phyloP scores from a whole-genome alignment of 1,140 invertebrate genomes.

The Melitaea cinxia region DNA sequence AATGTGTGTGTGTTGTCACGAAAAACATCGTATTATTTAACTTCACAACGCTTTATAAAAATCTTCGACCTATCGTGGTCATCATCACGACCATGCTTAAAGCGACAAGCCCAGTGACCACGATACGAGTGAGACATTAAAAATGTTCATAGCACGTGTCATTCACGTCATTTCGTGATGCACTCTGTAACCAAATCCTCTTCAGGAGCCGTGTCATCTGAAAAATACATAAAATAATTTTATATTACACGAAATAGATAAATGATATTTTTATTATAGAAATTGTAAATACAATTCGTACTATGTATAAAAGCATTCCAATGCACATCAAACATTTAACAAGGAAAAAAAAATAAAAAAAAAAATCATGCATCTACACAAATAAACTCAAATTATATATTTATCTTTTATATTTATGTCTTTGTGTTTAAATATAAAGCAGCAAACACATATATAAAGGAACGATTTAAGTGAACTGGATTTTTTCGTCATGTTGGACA shows the following conservation, averaged over 20 bases:
- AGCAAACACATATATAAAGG: not conserved
- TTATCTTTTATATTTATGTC: not conserved
- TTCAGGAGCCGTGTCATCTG: slow-evolving; percentile 79
- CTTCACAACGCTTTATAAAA: slow-evolving; percentile 75
- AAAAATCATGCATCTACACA: not conserved
- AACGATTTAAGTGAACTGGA: not conserved
- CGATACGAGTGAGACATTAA: slow-evolving; percentile 51
- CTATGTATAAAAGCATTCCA: not conserved
- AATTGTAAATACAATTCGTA: not conserved
- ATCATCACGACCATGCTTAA: slow-evolving; percentile 45
- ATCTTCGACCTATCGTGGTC: slow-evolving; percentile 30
- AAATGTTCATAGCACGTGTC: slow-evolving; percentile 43
- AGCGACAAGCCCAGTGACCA: slow-evolving; percentile 45
- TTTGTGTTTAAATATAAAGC: not conserved
- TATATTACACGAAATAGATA: not conserved
- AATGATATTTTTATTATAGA: not conserved
- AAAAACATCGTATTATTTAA: slow-evolving; percentile 53
- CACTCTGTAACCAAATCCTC: slow-evolving; percentile 66
- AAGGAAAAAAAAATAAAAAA: not conserved
- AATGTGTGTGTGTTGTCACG: slow-evolving; percentile 55
- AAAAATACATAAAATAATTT: slow-evolving; percentile 44
- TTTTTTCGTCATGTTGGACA: not conserved
- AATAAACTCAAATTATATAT: not conserved
- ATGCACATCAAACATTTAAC: not conserved
- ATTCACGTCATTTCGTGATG: slow-evolving; percentile 66